Evolutionary conservation across 2,797 vertebrate genomes (phyloP).

Genomic region (Ptychadena robeensis): DNA sequence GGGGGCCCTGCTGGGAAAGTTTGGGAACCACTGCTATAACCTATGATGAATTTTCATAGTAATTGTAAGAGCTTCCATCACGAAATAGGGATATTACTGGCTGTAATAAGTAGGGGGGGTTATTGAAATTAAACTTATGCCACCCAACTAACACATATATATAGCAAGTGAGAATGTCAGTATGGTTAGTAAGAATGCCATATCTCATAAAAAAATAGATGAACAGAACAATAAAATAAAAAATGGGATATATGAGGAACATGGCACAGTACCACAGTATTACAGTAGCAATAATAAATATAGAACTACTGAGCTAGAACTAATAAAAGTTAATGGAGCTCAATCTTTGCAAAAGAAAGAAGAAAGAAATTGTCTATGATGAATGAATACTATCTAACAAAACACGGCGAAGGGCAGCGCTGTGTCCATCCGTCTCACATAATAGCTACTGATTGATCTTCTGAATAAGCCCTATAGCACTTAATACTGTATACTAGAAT

Average conservation of each 20-base stretch:
- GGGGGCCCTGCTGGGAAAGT: too few species aligned
- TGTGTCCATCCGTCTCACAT: constrained; percentile 14
- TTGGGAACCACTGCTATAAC: too few species aligned
- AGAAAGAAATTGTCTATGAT: neutral
- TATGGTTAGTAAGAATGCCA: neutral
- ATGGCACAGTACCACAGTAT: neutral
- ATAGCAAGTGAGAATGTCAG: neutral
- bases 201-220: too few species aligned
- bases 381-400: neutral
- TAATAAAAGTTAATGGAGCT: neutral
- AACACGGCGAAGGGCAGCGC: neutral
- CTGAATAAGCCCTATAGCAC: constrained; percentile 29
- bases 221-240: too few species aligned
- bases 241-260: too few species aligned
- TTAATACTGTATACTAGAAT: constrained; percentile 19
- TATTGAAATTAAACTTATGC: neutral
- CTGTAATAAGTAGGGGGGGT: neutral
- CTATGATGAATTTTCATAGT: too few species aligned
- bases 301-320: neutral
- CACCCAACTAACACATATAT: neutral
- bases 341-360: neutral
- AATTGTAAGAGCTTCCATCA: neutral
- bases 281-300: neutral
- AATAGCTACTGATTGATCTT: neutral
- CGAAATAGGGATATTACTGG: neutral